phyloP scores from a whole-genome alignment of 2,113 vertebrate genomes.

The Nannospalax galili region DNA sequence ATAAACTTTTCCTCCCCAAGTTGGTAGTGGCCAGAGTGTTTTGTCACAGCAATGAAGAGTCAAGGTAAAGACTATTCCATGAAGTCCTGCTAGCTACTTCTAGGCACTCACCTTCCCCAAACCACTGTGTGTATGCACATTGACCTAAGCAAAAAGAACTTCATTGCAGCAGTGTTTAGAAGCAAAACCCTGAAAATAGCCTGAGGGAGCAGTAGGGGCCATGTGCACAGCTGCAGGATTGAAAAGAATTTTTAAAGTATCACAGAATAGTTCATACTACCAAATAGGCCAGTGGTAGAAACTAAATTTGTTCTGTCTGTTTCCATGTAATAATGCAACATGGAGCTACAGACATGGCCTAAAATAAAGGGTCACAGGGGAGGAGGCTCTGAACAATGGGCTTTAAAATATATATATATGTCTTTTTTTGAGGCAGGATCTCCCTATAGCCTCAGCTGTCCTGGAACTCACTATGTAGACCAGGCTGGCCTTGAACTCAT shows the following conservation, averaged over 20 bases:
- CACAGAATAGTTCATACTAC: background rate
- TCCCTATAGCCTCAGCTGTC: no score
- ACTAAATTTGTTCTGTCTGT: background rate
- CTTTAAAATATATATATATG: no score
- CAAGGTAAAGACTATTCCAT: background rate
- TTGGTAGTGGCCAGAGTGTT: no score
- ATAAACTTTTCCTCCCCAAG: no score
- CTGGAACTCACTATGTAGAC: no score
- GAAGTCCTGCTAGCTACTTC: background rate
- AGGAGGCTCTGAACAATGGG: background rate
- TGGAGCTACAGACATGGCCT: rapidly evolving
- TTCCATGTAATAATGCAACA: background rate
- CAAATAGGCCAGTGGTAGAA: background rate
- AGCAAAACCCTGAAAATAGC: background rate
- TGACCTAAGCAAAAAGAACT: background rate
- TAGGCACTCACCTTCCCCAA: background rate
- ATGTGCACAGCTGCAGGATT: rapidly evolving
- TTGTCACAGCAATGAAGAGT: no score
- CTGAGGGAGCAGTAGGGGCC: background rate
- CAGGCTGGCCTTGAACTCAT: no score
- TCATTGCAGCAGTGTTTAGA: background rate
- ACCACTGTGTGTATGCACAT: no score
- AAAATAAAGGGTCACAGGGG: background rate
- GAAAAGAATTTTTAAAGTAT: background rate
- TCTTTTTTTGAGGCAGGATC: no score